These are phyloP conservation scores for Rhingia rostrata DNA, from an alignment of 2,888 invertebrate genomes.

Conservation along the genomic window DNA sequence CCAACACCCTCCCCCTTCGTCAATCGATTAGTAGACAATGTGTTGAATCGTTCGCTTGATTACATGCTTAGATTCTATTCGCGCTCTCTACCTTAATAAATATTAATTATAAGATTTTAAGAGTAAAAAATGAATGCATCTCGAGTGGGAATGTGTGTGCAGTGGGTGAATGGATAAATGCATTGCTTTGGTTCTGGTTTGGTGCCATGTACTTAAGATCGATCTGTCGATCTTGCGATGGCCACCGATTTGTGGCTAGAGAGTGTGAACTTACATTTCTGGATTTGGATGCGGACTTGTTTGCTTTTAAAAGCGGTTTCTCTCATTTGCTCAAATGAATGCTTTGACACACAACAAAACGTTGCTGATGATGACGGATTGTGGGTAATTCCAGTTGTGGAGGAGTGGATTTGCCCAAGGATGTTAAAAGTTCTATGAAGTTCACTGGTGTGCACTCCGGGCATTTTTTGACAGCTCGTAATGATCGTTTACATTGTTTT, in stretches of 20 bases:
- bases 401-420: constrained; percentile 70
- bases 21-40: constrained; percentile 41
- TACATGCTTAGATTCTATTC: constrained; percentile 28
- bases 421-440: constrained; percentile 45
- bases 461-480: constrained; percentile 47
- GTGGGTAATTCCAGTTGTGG: constrained; percentile 66
- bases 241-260: background rate
- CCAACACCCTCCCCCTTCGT: constrained; percentile 4
- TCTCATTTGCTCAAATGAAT: constrained; percentile 43
- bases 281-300: constrained; percentile 61
- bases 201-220: constrained; percentile 16
- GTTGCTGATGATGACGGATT: constrained; percentile 52
- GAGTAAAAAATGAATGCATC: constrained; percentile 4
- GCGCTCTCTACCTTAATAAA: constrained; percentile 53
- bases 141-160: constrained; percentile 16
- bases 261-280: constrained; percentile 53
- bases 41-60: constrained; percentile 58
- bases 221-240: constrained; percentile 32
- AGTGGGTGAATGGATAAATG: constrained; percentile 59
- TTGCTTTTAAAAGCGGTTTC: constrained; percentile 47
- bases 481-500: constrained; percentile 23
- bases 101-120: constrained; percentile 49
- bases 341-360: constrained; percentile 35
- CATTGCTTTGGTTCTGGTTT: constrained; percentile 24
- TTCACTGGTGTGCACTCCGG: constrained; percentile 4